Percentiles rank a stretch among this genome's conserved stretches.
Conservation (phyloP, 37 sponge, comb jelly and placozoan species). For the Ianthella basta region DNA sequence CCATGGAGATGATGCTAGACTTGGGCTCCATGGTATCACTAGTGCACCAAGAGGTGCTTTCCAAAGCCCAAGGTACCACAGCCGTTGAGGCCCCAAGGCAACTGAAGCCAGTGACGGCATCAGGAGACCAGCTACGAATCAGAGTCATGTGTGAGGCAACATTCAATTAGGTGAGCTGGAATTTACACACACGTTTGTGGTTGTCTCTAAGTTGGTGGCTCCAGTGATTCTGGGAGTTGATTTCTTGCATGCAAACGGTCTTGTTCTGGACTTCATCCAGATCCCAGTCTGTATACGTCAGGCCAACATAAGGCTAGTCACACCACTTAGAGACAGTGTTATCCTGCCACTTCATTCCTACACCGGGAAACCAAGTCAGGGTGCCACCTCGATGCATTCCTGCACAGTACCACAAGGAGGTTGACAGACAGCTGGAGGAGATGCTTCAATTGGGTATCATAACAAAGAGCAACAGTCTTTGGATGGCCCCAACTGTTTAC, state of each 20-base stretch:
- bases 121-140: conserved; percentile 42
- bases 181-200: conserved; percentile 44
- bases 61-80: too few relatives aligned
- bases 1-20: too few relatives aligned
- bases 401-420: conserved; percentile 60
- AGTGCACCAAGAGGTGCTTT: too few relatives aligned
- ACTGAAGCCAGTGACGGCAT: conserved; percentile 49
- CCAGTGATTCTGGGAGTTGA: conserved; percentile 62
- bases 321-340: conserved; percentile 29
- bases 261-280: background rate
- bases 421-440: conserved; percentile 38
- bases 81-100: background rate
- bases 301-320: background rate
- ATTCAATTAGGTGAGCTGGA: conserved; percentile 34
- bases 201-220: conserved; percentile 47
- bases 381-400: conserved; percentile 64
- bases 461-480: conserved; percentile 23
- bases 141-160: conserved; percentile 28
- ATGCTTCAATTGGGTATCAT: conserved; percentile 49
- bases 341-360: conserved; percentile 54
- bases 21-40: too few relatives aligned
- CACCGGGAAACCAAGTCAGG: conserved; percentile 30
- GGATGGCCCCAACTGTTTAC: conserved; percentile 56
- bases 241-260: conserved; percentile 21
- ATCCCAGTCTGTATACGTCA: background rate